Base-by-base conservation (phyloP, 1,140 invertebrate species). In the Magallana gigas region DNA sequence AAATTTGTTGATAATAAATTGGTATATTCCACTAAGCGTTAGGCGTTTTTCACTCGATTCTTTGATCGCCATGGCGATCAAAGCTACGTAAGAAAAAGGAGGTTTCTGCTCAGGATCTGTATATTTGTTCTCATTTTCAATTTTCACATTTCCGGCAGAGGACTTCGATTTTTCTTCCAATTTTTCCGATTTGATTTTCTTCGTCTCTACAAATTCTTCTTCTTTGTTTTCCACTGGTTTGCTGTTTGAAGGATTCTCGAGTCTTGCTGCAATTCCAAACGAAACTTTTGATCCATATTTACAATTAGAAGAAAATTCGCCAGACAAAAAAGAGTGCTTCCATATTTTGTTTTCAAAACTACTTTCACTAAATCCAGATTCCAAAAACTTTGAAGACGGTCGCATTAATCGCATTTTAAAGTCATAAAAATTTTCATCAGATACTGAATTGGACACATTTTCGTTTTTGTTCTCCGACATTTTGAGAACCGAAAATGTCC, bases 61-160 rank as follows among this genome's bases (percentile, higher is more conserved):
- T 83, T 95, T 94, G 85, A 96, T 96, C 57, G 96, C 96, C 96
- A 96, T 96, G 23, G 96, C 95, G 71, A 96, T 96, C 3, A 96
- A 93, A 11, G 96, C 96, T 6, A 96, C 96, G 91, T 96, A 96
- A 1, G 95, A 96, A 91, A 96, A 96, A 0, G 96, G 96, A 1
- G 96, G 96, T 90, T 96, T 96, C 1, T 91, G 88, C 81, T 93
- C 92, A 9, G 93, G 93, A 64, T 93, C 93, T 3, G 90, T 91
- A 76, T 91, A 91, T 85, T 91, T 91, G 57, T 87, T 88, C n/a
- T 88, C 81, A 16, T 86, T 71, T 59, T 87, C 85, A 36, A 56
- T 80, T 48, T 82, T 82, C 57, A 62, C 62, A 48, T 68, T 80
- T 29, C 80, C 76, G n/a, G 59, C 60, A n/a, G 58, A 82, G 83